phyloP scores from a whole-genome alignment of 1,140 invertebrate genomes.

The Musca vetustissima region DNA sequence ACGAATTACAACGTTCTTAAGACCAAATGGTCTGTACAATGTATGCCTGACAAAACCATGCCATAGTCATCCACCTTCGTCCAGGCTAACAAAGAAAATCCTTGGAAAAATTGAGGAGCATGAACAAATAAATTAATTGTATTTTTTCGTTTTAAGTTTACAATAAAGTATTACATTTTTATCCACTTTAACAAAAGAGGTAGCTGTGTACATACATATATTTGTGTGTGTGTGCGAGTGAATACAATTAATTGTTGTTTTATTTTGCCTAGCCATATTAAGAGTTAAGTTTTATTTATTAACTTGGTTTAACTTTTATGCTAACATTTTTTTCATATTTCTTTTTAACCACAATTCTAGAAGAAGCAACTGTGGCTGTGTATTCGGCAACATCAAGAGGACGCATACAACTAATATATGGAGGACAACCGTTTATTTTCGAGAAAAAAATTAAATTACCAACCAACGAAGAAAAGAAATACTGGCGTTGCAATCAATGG shows the following conservation, averaged over 20 bases:
- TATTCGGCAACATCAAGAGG: conserved; percentile 52
- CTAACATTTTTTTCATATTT: not conserved
- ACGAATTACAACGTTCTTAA: conserved; percentile 38
- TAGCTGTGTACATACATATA: too few species aligned
- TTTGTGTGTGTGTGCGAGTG: too few species aligned
- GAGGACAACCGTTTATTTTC: conserved; percentile 54
- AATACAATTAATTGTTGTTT: not conserved
- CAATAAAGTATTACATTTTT: too few species aligned
- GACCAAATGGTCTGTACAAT: conserved; percentile 38
- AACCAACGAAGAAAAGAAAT: conserved; percentile 50
- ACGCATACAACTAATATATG: conserved; percentile 51
- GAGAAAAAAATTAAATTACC: conserved; percentile 51
- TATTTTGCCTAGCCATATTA: not conserved
- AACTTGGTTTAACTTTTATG: conserved; percentile 15
- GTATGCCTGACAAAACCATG: conserved; percentile 38
- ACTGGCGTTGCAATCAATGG: conserved; percentile 55
- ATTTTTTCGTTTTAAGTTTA: conserved; percentile 13
- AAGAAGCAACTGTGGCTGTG: conserved; percentile 46
- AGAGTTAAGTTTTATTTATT: not conserved
- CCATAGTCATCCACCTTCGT: conserved; percentile 45
- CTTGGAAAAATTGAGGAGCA: too few species aligned
- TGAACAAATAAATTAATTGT: not conserved
- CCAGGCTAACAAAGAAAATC: conserved; percentile 29
- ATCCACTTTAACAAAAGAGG: too few species aligned
- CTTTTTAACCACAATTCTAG: not conserved